A percentile compares a stretch with the other conserved stretches of the same genome.
phyloP scores from a whole-genome alignment of 1,140 invertebrate species.

The Drosophila nasuta region DNA sequence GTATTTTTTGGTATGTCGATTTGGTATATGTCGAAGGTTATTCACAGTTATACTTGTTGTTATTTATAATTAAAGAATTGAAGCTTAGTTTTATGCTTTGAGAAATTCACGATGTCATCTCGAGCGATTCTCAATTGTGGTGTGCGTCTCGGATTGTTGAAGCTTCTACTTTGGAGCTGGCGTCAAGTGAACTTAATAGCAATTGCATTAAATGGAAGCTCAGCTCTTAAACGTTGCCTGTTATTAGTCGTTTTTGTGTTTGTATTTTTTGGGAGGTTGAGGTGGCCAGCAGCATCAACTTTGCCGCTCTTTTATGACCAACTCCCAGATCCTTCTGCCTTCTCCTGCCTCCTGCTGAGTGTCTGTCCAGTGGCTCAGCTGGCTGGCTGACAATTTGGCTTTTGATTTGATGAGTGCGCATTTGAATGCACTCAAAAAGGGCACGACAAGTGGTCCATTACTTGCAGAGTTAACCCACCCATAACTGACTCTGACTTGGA shows the following conservation, averaged over 20 bases:
- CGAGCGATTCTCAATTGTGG: neutral
- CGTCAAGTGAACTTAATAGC: constrained; percentile 80
- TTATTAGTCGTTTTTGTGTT: constrained; percentile 58
- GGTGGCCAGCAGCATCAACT: neutral
- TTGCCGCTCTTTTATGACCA: constrained; percentile 33
- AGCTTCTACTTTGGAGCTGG: constrained; percentile 16
- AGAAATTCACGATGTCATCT: neutral
- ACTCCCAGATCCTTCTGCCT: neutral
- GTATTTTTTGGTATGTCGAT: no score
- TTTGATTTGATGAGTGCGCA: constrained; percentile 58
- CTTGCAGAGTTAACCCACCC: constrained; percentile 35
- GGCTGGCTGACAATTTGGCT: constrained; percentile 45
- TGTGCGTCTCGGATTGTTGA: neutral
- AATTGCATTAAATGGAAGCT: constrained; percentile 59
- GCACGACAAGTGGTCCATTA: constrained; percentile 41
- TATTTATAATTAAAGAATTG: no score
- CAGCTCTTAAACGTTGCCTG: constrained; percentile 60
- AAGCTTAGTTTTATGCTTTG: neutral
- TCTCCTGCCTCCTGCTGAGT: neutral
- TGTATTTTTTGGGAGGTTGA: neutral
- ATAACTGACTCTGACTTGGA: constrained; percentile 3
- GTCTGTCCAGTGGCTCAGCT: constrained; percentile 30
- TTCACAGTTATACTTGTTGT: no score
- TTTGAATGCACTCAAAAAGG: constrained; percentile 53
- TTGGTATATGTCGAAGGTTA: no score